Evolutionary conservation across 1,140 invertebrate species (phyloP).

Genomic region (Drosophila repleta): DNA sequence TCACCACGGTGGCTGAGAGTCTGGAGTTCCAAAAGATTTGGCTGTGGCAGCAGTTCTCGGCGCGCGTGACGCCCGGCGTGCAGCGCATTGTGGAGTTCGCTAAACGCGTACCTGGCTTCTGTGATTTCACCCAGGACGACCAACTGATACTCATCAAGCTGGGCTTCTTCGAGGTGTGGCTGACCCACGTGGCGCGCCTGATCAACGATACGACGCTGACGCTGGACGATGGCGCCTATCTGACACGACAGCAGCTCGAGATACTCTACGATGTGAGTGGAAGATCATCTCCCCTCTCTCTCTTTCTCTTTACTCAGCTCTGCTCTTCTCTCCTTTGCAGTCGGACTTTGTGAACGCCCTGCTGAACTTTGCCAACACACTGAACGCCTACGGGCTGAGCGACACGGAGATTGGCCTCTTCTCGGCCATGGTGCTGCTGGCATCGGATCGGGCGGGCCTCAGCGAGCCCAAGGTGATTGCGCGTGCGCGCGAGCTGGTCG

Average conservation of each 20-base stretch:
- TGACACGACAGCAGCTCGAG: conserved; percentile 94
- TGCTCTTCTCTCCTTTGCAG: conserved; percentile 83
- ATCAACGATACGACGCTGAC: conserved; percentile 92
- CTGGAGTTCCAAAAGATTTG: conserved; percentile 89
- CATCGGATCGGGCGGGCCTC: conserved; percentile 91
- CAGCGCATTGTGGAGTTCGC: conserved; percentile 97
- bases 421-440: conserved; percentile 93
- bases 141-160: conserved; percentile 97
- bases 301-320: neutral
- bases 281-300: neutral
- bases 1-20: conserved; percentile 87
- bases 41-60: conserved; percentile 91
- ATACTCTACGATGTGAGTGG: conserved; percentile 96
- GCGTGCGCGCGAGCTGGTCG: conserved; percentile 91
- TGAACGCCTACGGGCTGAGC: conserved; percentile 91
- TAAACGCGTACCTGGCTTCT: conserved; percentile 95
- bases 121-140: conserved; percentile 94
- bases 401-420: conserved; percentile 96
- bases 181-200: conserved; percentile 93
- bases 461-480: conserved; percentile 93
- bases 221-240: conserved; percentile 96
- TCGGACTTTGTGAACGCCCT: conserved; percentile 89
- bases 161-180: conserved; percentile 98
- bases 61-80: conserved; percentile 92
- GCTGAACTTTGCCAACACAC: conserved; percentile 91